Base-by-base conservation (phyloP, 1,140 invertebrate species). In the Brachionus sp. region DNA sequence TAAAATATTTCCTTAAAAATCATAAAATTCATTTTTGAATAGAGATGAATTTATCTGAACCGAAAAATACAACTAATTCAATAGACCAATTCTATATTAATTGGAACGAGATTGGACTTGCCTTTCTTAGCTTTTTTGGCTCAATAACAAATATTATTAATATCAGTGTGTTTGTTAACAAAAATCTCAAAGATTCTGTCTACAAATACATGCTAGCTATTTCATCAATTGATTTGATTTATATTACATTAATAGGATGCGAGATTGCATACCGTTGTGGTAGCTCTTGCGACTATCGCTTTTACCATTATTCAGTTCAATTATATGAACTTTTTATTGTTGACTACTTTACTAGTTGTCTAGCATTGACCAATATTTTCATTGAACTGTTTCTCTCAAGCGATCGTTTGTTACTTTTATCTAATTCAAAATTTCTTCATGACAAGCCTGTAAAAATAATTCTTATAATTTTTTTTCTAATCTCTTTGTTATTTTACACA, bases 121-220 rank as follows among this genome's bases (percentile, higher is more conserved):
- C 39, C n/a, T 10, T 44, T 10, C 23, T 75, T 0, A 25, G 39
- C 16, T 75, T 35, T 25, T 19, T 75, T 25, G 70, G 70, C 9
- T 75, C 70, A 33, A 75, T 75, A 10, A 25, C 39, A 75, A 75
- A 50, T 46, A 46, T 75, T 25, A 75, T 75, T 19, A 75, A 75
- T 35, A 75, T 75, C 16, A 25, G 16, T 29, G 42, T 75, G 9
- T 75, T 75, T 75, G 9, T 75, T 0, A 75, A 46, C n/a, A 75
- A 75, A 75, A 75, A 44, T 19, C 70, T 75, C 33, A 75, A 75
- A 75, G 70, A 75, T 19, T 23, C 37, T 13, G 42, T 46, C 3
- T 75, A 75, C 25, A 46, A 46, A 25, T 75, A 75, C 42, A 75
- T 75, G 70, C 25, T 75, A 5, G 37, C 23, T 13, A 46, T 75